Conservation (phyloP, 2,888 invertebrate genomes). For the Clusia tigrina region DNA sequence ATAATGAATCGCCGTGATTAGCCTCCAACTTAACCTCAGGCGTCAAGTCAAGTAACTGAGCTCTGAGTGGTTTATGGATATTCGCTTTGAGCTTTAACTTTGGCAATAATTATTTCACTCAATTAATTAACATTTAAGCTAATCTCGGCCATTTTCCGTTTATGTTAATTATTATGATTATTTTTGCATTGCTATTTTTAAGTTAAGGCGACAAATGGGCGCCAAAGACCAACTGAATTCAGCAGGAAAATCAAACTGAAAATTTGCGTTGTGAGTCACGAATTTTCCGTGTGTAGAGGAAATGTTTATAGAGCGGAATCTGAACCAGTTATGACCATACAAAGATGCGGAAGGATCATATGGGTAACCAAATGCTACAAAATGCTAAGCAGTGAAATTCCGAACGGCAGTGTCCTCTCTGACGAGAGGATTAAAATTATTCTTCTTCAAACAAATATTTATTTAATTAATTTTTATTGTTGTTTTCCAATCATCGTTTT, state of each 20-base stretch:
- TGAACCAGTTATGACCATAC: too few species aligned
- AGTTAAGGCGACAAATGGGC: background rate
- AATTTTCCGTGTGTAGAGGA: too few species aligned
- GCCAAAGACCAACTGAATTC: background rate
- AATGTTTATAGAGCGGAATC: too few species aligned
- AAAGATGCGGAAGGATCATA: too few species aligned
- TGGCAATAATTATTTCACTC: slow-evolving; percentile 56
- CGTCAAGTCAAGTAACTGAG: slow-evolving; percentile 4
- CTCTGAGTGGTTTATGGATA: slow-evolving; percentile 39
- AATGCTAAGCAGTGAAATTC: too few species aligned
- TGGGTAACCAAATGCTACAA: too few species aligned
- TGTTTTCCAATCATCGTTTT: too few species aligned
- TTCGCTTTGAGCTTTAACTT: slow-evolving; percentile 48
- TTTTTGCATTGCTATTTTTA: slow-evolving; percentile 27
- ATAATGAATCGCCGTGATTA: slow-evolving; percentile 13
- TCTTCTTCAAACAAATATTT: too few species aligned
- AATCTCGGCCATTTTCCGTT: slow-evolving; percentile 43
- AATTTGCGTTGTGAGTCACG: slow-evolving; percentile 1
- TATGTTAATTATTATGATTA: slow-evolving; percentile 41
- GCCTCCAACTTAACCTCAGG: slow-evolving; percentile 24
- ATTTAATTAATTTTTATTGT: too few species aligned
- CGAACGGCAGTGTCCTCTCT: too few species aligned
- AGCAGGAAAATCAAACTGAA: background rate
- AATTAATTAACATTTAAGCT: slow-evolving; percentile 51
- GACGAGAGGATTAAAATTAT: too few species aligned